Evolutionary conservation across 2,113 vertebrate species (phyloP), one percentile per base, ranked within the genome.

Genomic region (Scomber scombrus): DNA sequence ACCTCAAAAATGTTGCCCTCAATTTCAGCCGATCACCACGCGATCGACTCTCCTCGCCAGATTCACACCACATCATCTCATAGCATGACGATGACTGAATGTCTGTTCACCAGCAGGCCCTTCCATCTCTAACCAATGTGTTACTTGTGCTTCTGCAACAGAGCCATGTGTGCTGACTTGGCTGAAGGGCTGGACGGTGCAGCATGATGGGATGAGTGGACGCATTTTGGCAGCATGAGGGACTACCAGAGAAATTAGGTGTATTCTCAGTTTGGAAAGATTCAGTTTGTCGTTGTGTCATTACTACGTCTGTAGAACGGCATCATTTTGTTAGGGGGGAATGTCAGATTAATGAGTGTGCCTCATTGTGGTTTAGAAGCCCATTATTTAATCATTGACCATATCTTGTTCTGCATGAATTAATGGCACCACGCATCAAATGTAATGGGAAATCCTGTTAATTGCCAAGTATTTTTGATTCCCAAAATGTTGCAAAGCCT

Each of bases 81-180:
- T 78, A 72, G 71, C 72, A 62, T n/a, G 51, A 29, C 11, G 19
- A 80, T 88, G 66, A 81, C 77, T 63, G 50, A 49, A 85, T 84
- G 70, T 90, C 78, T 86, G 82, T 50, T 58, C 40, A 47, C 73
- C 56, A 52, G 64, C 21, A 4, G 45, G 58, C 52, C 50, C 70
- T 61, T 84, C 40, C 66, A 10, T 83, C 75, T 79, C 60, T 18
- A 52, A 16, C 49, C 31, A 43, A 47, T 74, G 65, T 54, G 66
- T 26, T 71, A 61, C 63, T 55, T 51, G 29, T 18, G 16, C 80
- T 68, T 60, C 72, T 61, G 50, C 58, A 18, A 15, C 9, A 11
- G 51, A 2, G n/a, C 45, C 12, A 47, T 26, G 11, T 15, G 40
- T 15, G 46, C n/a, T 47, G 56, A 11, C 4, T 29, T 71, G 78